Conservation (phyloP, 2,888 invertebrate species). For the Drosophila fungiperda region DNA sequence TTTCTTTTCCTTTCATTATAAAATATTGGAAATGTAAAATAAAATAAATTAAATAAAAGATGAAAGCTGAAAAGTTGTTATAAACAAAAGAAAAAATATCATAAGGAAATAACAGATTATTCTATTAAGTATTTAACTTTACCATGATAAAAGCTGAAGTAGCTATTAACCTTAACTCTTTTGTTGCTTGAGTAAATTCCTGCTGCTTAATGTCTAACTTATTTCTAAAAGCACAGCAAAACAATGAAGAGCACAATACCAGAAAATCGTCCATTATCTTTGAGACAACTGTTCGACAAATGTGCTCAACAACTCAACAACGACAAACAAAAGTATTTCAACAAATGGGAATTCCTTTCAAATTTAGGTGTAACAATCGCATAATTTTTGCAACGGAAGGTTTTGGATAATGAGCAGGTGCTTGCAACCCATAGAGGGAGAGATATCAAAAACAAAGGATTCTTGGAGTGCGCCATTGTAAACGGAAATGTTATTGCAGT, state of each 20-base stretch:
- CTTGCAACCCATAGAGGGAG: constrained; percentile 24
- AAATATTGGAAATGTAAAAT: too few species aligned
- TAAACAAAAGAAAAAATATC: rapidly evolving
- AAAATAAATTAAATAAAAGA: too few species aligned
- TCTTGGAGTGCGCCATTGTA: constrained; percentile 21
- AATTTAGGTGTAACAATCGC: constrained; percentile 49
- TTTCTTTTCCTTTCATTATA: too few species aligned
- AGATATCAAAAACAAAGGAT: constrained; percentile 25
- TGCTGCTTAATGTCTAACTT: not conserved
- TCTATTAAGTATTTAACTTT: not conserved
- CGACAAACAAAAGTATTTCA: constrained; percentile 5
- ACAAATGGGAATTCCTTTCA: constrained; percentile 45
- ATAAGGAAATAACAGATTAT: not conserved
- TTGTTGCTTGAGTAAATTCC: not conserved
- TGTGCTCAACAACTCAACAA: constrained; percentile 36
- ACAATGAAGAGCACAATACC: not conserved
- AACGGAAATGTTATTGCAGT: constrained; percentile 38
- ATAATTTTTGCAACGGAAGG: constrained; percentile 64
- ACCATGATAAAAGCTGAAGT: not conserved
- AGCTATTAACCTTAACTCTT: not conserved
- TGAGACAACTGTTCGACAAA: constrained; percentile 46
- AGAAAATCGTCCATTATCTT: constrained; percentile 15
- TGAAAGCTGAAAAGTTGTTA: too few species aligned
- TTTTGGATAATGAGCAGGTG: constrained; percentile 66
- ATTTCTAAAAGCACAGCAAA: not conserved